Evolutionary conservation across 1,140 invertebrate species (phyloP), one percentile per base, ranked within the genome.

Genomic region (Pteromalus puparum): DNA sequence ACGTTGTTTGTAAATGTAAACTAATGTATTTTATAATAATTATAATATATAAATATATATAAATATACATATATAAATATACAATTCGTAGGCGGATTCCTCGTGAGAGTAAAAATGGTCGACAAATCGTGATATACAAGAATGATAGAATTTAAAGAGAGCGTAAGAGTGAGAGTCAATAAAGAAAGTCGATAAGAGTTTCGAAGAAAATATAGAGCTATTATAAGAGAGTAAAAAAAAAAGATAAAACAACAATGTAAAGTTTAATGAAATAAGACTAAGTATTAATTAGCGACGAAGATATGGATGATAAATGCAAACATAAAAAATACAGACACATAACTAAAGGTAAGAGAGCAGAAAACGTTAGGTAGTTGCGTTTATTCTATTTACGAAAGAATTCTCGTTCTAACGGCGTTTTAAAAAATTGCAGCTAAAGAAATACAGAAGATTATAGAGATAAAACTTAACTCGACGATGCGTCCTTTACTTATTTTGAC

Each of bases 1-100:
- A 90, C 89, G 88, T 91, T 91, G 89, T 91, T 91, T 91, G 90
- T 92, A 92, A 91, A 91, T 91, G 90, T 92, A 91, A 91, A 91
- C 90, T 91, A 91, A 91, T 92, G 91, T 92, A 91, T 92, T 92
- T 92, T 92, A 91, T 92, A 92, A 91, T 90, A 87, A 86, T 88
- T 88, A 89, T 87, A 82, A 84, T 87, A 86, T 38, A 81, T 81
- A 81, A 82, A 84, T 87, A 86, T 38, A 81, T 81, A 81, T 79
- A 79, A 53, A 83, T 76, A 76, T 83, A 77, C 15, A 77, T 82
- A 74, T 82, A 82, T 82, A 81, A 46, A 79, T 86, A 86, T 87
- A 88, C 87, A 86, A 85, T 87, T 85, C 86, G 82, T 90, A 90
- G 86, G 86, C 76, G 85, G 87, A 88, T 88, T 89, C 87, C 84